These are phyloP conservation scores for Anagrus nilaparvatae DNA, from an alignment of 1,140 invertebrate genomes.

Conservation along the genomic window DNA sequence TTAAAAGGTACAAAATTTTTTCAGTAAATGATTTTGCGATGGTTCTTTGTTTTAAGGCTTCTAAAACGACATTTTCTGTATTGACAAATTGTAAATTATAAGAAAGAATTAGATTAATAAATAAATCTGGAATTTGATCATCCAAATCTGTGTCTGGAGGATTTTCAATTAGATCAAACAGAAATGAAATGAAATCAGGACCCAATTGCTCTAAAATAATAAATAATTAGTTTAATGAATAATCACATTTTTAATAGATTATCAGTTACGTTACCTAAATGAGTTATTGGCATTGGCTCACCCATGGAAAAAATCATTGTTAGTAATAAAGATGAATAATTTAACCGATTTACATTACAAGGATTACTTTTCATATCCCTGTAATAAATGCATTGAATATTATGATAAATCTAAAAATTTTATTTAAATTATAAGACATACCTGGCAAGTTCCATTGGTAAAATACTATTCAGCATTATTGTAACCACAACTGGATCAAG, in stretches of 20 bases:
- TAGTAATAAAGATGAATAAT: conserved; percentile 66
- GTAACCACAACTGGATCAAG: conserved; percentile 68
- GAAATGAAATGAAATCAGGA: conserved; percentile 64
- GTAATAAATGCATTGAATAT: conserved; percentile 6
- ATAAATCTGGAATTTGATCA: conserved; percentile 70
- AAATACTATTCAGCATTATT: conserved; percentile 72
- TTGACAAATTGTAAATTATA: conserved; percentile 77
- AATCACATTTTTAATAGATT: background rate
- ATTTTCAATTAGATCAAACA: conserved; percentile 71
- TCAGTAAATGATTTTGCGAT: conserved; percentile 80
- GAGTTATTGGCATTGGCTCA: conserved; percentile 73
- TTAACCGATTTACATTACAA: conserved; percentile 56
- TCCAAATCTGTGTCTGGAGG: conserved; percentile 64
- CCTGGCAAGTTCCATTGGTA: conserved; percentile 79
- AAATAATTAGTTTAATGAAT: conserved; percentile 13
- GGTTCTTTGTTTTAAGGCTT: conserved; percentile 57
- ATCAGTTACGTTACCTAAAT: conserved; percentile 42
- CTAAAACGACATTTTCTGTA: conserved; percentile 64
- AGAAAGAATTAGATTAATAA: conserved; percentile 72
- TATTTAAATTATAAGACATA: conserved; percentile 28
- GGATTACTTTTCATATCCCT: conserved; percentile 65
- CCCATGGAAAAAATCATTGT: conserved; percentile 82
- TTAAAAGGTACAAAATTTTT: conserved; percentile 75
- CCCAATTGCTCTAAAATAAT: conserved; percentile 64
- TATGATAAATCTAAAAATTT: conserved; percentile 14